A percentile compares a stretch with the other conserved stretches of the same genome.
phyloP scores from a whole-genome alignment of 2,113 vertebrate genomes.

The Dunckerocampus dactyliophorus region DNA sequence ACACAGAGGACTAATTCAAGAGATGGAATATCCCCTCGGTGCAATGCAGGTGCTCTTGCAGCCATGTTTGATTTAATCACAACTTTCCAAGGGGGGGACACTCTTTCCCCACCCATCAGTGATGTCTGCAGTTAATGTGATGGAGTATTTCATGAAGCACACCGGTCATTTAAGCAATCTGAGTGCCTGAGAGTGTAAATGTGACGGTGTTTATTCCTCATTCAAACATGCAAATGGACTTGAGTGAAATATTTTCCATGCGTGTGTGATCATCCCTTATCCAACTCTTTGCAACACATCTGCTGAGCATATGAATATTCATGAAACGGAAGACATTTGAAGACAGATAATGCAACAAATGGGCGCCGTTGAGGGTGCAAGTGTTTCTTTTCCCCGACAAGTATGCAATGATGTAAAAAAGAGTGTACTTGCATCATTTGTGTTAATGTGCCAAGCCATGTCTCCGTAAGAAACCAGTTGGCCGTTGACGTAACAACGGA shows the following conservation, averaged over 20 bases:
- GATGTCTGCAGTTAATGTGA: neutral
- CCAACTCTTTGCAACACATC: slow-evolving; percentile 7
- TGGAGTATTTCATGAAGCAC: slow-evolving; percentile 21
- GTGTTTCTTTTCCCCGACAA: neutral
- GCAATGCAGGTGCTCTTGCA: neutral
- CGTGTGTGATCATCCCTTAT: slow-evolving; percentile 13
- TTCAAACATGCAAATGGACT: slow-evolving; percentile 8
- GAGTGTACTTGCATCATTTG: slow-evolving; percentile 78
- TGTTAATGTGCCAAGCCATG: slow-evolving; percentile 99
- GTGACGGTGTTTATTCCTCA: slow-evolving; percentile 11
- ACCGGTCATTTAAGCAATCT: slow-evolving; percentile 16
- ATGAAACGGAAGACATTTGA: neutral
- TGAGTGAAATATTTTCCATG: slow-evolving; percentile 8
- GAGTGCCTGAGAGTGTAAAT: slow-evolving; percentile 5
- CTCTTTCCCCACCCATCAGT: neutral
- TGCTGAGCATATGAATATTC: slow-evolving; percentile 24
- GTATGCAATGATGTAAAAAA: neutral
- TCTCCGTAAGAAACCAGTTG: slow-evolving; percentile 97
- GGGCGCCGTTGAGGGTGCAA: neutral
- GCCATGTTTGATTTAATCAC: neutral
- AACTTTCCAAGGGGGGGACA: neutral
- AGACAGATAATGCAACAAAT: neutral
- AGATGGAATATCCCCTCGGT: too few relatives aligned
- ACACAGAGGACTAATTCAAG: too few relatives aligned
- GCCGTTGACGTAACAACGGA: slow-evolving; percentile 96